Percentiles rank a stretch among this genome's conserved stretches.
phyloP scores from a whole-genome alignment of 2,888 invertebrate genomes.

The Drosophila nr. perissopoda region DNA sequence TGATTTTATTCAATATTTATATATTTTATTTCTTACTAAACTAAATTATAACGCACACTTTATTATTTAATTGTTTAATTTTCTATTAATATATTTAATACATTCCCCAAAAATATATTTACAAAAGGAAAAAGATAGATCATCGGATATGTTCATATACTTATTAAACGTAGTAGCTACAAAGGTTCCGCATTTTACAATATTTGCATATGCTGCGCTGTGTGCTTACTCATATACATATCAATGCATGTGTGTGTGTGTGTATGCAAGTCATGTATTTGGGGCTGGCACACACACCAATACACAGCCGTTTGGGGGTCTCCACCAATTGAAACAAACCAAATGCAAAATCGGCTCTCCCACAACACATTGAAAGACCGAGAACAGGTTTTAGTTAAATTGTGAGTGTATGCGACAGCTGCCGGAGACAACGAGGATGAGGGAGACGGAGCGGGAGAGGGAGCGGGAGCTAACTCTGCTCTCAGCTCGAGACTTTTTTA shows the following conservation, averaged over 20 bases:
- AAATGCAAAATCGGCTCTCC: constrained; percentile 78
- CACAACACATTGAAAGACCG: constrained; percentile 70
- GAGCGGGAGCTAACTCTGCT: constrained; percentile 15
- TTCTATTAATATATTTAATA: background rate
- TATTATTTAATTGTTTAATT: background rate
- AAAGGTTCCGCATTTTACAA: constrained; percentile 62
- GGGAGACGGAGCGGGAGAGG: constrained; percentile 19
- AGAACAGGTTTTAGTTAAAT: constrained; percentile 69
- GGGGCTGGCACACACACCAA: constrained; percentile 57
- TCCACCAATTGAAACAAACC: constrained; percentile 79
- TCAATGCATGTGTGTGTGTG: constrained; percentile 11
- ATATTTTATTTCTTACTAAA: background rate
- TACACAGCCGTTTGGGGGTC: constrained; percentile 46
- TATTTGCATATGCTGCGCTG: constrained; percentile 64
- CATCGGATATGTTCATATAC: constrained; percentile 33
- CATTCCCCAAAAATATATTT: background rate
- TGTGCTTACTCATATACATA: constrained; percentile 9
- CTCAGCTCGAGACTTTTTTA: constrained; percentile 15
- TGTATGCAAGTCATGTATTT: constrained; percentile 41
- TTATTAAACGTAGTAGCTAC: constrained; percentile 30
- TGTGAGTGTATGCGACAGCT: constrained; percentile 44
- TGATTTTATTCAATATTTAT: background rate
- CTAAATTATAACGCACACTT: background rate
- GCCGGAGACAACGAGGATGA: constrained; percentile 17
- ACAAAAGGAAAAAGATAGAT: constrained; percentile 15